phyloP scores from a whole-genome alignment of 1,140 invertebrate species.

The Zaprionus kolodkinae region DNA sequence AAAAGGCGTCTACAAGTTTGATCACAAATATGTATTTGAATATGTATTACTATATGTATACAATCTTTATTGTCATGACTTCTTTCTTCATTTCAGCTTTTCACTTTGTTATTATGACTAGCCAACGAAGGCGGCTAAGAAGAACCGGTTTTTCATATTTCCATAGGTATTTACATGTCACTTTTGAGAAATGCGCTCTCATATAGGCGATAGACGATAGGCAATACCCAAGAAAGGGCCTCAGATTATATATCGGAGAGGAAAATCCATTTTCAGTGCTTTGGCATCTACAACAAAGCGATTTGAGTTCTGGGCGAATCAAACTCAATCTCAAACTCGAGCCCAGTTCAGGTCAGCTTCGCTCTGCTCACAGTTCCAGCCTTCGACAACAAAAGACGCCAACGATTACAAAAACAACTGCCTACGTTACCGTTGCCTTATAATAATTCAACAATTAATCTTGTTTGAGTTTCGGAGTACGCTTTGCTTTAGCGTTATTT shows the following conservation, averaged over 20 bases:
- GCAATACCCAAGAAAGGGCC: neutral
- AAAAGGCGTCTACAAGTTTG: conserved; percentile 32
- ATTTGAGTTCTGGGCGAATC: conserved; percentile 41
- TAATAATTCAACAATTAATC: conserved; percentile 76
- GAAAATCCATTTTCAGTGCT: conserved; percentile 38
- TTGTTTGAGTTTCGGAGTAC: conserved; percentile 50
- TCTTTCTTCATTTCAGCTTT: conserved; percentile 62
- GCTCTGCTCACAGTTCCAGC: conserved; percentile 17
- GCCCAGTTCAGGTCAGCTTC: conserved; percentile 5
- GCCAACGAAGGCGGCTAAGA: conserved; percentile 8
- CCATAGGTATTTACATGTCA: conserved; percentile 69
- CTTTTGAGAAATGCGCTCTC: conserved; percentile 27
- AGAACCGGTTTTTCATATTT: conserved; percentile 74
- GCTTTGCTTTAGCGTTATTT: conserved; percentile 24
- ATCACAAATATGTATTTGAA: conserved; percentile 16
- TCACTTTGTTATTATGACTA: conserved; percentile 56
- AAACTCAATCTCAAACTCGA: conserved; percentile 32
- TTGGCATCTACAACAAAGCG: conserved; percentile 22
- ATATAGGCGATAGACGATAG: neutral
- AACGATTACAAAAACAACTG: conserved; percentile 52
- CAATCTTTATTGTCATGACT: conserved; percentile 42
- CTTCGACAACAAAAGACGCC: conserved; percentile 46
- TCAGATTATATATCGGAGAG: conserved; percentile 27
- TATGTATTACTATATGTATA: neutral
- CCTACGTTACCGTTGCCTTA: conserved; percentile 65